Evolutionary conservation across 2,797 vertebrate genomes (phyloP).

Genomic region (Erethizon dorsatum): DNA sequence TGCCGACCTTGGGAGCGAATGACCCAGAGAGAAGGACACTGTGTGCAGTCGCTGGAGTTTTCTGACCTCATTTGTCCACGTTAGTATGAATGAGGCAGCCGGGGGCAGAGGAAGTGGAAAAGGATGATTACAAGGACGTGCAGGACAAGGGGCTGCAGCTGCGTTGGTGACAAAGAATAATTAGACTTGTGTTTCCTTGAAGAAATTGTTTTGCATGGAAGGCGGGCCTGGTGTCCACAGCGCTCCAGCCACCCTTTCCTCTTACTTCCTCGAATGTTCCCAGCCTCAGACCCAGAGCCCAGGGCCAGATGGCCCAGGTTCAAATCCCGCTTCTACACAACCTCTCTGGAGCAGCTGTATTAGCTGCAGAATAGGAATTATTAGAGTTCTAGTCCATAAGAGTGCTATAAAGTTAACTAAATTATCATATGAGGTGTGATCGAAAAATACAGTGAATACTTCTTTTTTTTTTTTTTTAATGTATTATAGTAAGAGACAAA

Average conservation of each 20-base stretch:
- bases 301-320: neutral
- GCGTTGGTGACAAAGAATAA: constrained; percentile 66
- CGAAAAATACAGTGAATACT: neutral
- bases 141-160: constrained; percentile 39
- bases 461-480: neutral
- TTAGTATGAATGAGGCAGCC: neutral
- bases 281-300: neutral
- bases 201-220: constrained; percentile 54
- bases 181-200: constrained; percentile 62
- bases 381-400: neutral
- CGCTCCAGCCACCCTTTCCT: neutral
- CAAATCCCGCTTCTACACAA: neutral
- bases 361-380: neutral
- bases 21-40: constrained; percentile 73
- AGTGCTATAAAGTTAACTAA: neutral
- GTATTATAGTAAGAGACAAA: neutral
- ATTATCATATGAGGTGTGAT: neutral
- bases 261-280: neutral
- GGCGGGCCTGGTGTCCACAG: neutral
- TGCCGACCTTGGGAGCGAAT: constrained; percentile 72
- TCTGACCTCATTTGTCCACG: constrained; percentile 66
- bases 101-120: constrained; percentile 56
- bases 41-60: constrained; percentile 67
- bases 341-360: neutral
- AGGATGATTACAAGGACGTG: neutral